phyloP scores from a whole-genome alignment of 2,113 vertebrate genomes.

The Eulacestoma nigropectus region DNA sequence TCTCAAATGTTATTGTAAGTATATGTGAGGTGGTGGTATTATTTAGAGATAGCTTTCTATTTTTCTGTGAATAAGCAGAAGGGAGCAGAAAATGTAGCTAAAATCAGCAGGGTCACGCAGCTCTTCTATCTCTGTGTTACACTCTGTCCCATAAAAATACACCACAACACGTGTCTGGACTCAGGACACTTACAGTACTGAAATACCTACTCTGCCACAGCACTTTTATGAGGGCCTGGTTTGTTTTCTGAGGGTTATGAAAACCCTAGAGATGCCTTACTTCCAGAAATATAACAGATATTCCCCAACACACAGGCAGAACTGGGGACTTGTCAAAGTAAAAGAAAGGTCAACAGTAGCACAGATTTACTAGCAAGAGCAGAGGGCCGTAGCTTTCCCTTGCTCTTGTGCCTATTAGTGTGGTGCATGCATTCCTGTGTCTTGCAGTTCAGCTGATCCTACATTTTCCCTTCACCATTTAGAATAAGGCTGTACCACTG shows the following conservation, averaged over 20 bases:
- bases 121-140: not conserved
- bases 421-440: not conserved
- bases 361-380: not conserved
- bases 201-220: not conserved
- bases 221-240: not conserved
- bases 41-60: not conserved
- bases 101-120: not conserved
- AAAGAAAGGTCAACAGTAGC: not conserved
- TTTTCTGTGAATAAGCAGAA: not conserved
- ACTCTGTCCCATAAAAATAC: not conserved
- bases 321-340: not conserved
- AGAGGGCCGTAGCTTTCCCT: not conserved
- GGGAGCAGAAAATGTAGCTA: not conserved
- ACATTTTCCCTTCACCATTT: not conserved
- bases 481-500: fast-evolving
- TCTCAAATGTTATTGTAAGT: conserved; percentile 64
- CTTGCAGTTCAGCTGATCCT: not conserved
- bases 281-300: not conserved
- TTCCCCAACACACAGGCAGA: not conserved
- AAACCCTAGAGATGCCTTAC: not conserved
- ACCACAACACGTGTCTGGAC: not conserved
- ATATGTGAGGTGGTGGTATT: not conserved
- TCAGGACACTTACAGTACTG: not conserved
- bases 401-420: not conserved
- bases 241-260: not conserved